phyloP scores from a whole-genome alignment of 2,888 invertebrate species.

The Norana najaformis region DNA sequence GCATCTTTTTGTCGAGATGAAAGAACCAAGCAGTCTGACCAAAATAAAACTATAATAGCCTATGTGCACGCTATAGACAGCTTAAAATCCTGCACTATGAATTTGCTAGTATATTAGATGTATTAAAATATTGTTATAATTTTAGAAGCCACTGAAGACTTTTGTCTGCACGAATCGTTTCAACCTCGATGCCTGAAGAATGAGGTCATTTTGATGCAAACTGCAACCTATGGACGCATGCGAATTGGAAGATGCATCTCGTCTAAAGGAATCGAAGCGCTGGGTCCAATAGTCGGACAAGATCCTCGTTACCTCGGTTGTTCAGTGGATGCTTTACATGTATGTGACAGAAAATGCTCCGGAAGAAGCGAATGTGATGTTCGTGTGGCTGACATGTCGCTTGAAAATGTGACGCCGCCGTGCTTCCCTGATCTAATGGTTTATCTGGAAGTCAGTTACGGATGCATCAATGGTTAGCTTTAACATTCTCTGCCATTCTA shows the following conservation, averaged over 20 bases:
- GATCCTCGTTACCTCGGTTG: conserved; percentile 27
- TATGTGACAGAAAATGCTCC: conserved; percentile 25
- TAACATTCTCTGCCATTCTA: neutral
- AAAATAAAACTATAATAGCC: too few species aligned
- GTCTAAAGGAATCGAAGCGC: neutral
- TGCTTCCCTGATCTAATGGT: conserved; percentile 28
- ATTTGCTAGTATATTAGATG: neutral
- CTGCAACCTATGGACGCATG: conserved; percentile 18
- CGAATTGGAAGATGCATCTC: neutral
- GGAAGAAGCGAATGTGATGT: conserved; percentile 25
- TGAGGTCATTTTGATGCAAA: conserved; percentile 24
- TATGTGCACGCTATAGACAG: too few species aligned
- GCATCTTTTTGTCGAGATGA: neutral
- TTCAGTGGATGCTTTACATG: conserved; percentile 24
- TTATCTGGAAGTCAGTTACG: conserved; percentile 30
- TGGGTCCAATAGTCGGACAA: neutral
- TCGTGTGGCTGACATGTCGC: neutral
- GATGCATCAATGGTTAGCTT: conserved; percentile 32
- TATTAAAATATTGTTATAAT: neutral
- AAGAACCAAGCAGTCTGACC: neutral
- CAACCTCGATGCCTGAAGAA: conserved; percentile 22
- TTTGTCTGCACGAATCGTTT: conserved; percentile 17
- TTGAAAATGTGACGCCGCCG: neutral
- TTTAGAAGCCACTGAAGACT: neutral
- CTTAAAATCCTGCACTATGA: too few species aligned